These are phyloP conservation scores for Mythimna ferrago DNA, from an alignment of 2,888 invertebrate species.

Conservation along the genomic window DNA sequence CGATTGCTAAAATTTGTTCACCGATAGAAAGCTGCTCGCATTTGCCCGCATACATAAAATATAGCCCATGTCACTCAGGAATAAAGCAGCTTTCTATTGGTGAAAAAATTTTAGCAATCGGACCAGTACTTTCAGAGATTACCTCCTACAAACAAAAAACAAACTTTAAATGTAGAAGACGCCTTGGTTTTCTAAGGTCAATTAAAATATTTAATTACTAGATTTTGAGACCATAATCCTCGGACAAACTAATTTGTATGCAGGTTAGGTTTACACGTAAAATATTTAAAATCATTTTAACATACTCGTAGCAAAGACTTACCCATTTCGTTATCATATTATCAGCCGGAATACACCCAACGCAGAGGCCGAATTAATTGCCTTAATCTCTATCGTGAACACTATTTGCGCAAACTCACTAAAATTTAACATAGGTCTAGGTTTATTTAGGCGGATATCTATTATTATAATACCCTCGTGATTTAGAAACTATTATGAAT, in stretches of 20 bases:
- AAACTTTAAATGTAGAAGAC: too few relatives aligned
- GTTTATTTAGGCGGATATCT: conserved; percentile 13
- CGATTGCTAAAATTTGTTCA: too few relatives aligned
- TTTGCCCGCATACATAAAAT: too few relatives aligned
- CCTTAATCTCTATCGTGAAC: background rate
- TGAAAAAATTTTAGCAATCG: too few relatives aligned
- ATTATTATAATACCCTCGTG: background rate
- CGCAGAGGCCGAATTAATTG: conserved; percentile 3
- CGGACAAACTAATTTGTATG: background rate
- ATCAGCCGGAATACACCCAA: conserved; percentile 10
- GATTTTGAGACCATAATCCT: too few relatives aligned
- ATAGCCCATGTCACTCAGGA: too few relatives aligned
- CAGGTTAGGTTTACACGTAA: background rate
- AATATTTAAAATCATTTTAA: background rate
- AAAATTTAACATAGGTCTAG: background rate
- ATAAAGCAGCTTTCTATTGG: too few relatives aligned
- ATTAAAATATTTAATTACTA: background rate
- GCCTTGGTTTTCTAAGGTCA: background rate
- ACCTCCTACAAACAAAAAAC: too few relatives aligned
- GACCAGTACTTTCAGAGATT: too few relatives aligned
- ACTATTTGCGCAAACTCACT: conserved; percentile 1
- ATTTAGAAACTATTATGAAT: conserved; percentile 7
- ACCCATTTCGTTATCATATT: conserved; percentile 1
- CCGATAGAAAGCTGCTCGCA: too few relatives aligned
- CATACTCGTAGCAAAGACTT: background rate